These are phyloP conservation scores for Aulostomus chinensis DNA, from an alignment of 2,797 vertebrate species.

Conservation along the genomic window DNA sequence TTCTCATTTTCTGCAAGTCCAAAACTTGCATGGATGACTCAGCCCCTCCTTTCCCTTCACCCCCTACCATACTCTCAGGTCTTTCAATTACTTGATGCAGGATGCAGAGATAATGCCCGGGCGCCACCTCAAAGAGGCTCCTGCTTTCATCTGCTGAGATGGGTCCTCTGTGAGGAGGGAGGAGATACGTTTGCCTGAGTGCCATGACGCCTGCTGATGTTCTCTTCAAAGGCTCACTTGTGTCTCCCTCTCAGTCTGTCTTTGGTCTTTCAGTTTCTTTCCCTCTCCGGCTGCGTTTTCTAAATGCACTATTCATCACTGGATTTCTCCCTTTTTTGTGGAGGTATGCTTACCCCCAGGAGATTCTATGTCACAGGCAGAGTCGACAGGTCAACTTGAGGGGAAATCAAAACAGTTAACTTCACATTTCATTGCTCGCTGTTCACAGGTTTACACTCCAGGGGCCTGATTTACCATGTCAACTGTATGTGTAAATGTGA, in stretches of 20 bases:
- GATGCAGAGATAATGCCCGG: constrained; percentile 69
- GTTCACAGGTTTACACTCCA: constrained; percentile 36
- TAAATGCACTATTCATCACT: constrained; percentile 25
- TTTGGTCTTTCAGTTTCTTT: constrained; percentile 27
- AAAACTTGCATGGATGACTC: constrained; percentile 51
- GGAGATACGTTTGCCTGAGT: constrained; percentile 53
- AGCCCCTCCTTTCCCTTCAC: constrained; percentile 12
- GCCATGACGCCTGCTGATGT: constrained; percentile 51
- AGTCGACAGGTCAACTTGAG: constrained; percentile 49
- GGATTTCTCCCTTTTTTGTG: constrained; percentile 23
- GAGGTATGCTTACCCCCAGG: constrained; percentile 25
- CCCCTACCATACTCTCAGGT: constrained; percentile 48
- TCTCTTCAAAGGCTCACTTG: constrained; percentile 70
- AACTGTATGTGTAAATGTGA: constrained; percentile 28
- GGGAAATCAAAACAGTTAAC: constrained; percentile 28
- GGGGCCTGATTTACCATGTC: constrained; percentile 22
- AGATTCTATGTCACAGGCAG: constrained; percentile 23
- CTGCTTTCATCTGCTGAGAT: constrained; percentile 77
- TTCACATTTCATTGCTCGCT: constrained; percentile 34
- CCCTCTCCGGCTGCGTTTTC: constrained; percentile 13
- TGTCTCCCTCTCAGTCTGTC: constrained; percentile 21
- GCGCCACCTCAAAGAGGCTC: constrained; percentile 68
- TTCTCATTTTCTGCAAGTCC: constrained; percentile 20
- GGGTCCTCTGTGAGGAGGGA: constrained; percentile 44
- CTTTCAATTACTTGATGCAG: constrained; percentile 81